Evolutionary conservation across 2,888 invertebrate species (phyloP).

Genomic region (Pogonocherus hispidulus): DNA sequence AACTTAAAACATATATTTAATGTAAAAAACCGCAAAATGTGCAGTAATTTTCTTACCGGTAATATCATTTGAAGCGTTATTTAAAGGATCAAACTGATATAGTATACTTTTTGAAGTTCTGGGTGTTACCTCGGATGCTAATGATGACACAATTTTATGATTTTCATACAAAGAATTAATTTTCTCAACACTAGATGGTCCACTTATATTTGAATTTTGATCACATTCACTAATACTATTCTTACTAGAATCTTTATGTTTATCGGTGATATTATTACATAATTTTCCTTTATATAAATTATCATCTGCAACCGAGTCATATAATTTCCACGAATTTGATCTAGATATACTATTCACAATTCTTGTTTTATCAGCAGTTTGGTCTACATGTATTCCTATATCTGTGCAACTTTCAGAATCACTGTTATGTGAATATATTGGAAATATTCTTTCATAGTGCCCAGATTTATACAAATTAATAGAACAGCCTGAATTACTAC

Average conservation of each 20-base stretch:
- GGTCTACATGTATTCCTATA: neutral
- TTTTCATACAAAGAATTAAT: conserved; percentile 70
- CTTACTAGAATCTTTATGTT: conserved; percentile 55
- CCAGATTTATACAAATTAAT: conserved; percentile 52
- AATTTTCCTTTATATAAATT: conserved; percentile 38
- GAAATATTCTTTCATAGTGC: conserved; percentile 69
- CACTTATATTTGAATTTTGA: conserved; percentile 50
- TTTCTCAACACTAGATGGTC: conserved; percentile 31
- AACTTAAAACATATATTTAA: no score
- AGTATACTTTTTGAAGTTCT: conserved; percentile 74
- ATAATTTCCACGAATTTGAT: conserved; percentile 72
- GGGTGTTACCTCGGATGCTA: conserved; percentile 59
- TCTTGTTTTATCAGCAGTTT: conserved; percentile 43
- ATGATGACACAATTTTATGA: conserved; percentile 55
- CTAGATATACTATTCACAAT: conserved; percentile 61
- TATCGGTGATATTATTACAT: conserved; percentile 47
- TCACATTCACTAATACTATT: conserved; percentile 46
- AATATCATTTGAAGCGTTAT: conserved; percentile 36
- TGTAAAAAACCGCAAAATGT: no score
- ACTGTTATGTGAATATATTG: conserved; percentile 62
- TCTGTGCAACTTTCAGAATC: conserved; percentile 52
- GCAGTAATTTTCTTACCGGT: conserved; percentile 45
- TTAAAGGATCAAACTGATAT: conserved; percentile 80
- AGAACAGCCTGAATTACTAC: conserved; percentile 65
- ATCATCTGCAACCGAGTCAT: conserved; percentile 63